Percentiles rank a stretch among this genome's conserved stretches.
These are phyloP conservation scores for Anguilla japonica DNA, from an alignment of 2,113 vertebrate species.

Conservation along the genomic window DNA sequence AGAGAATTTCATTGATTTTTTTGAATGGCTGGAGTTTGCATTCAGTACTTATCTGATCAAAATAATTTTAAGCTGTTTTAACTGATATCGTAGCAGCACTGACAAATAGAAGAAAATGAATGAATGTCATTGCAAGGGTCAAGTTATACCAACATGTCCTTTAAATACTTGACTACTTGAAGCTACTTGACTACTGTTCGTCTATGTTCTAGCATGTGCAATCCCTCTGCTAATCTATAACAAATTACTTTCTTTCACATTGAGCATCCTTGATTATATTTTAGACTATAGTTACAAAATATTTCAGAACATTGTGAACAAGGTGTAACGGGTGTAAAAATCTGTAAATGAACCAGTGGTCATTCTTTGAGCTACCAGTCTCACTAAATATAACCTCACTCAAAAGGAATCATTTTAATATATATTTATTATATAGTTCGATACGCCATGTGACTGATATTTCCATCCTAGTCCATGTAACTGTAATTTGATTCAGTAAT, in stretches of 20 bases:
- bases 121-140: conserved; percentile 23
- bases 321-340: background rate
- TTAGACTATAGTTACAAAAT: background rate
- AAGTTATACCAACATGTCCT: background rate
- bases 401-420: too few relatives aligned
- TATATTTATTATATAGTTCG: too few relatives aligned
- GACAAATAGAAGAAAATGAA: background rate
- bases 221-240: background rate
- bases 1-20: conserved; percentile 24
- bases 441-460: background rate
- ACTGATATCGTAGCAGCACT: background rate
- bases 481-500: background rate
- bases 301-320: background rate
- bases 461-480: background rate
- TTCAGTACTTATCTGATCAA: conserved; percentile 24
- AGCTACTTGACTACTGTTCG: background rate
- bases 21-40: conserved; percentile 21
- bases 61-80: conserved; percentile 18
- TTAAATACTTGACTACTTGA: background rate
- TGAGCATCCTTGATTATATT: too few relatives aligned
- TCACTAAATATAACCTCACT: too few relatives aligned
- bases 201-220: background rate
- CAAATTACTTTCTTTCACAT: too few relatives aligned
- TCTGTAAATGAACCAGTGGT: too few relatives aligned
- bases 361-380: too few relatives aligned